A percentile compares a stretch with the other conserved stretches of the same genome.
These are phyloP conservation scores for Ailuropoda melanoleuca DNA, from an alignment of 2,113 vertebrate genomes.

Conservation along the genomic window DNA sequence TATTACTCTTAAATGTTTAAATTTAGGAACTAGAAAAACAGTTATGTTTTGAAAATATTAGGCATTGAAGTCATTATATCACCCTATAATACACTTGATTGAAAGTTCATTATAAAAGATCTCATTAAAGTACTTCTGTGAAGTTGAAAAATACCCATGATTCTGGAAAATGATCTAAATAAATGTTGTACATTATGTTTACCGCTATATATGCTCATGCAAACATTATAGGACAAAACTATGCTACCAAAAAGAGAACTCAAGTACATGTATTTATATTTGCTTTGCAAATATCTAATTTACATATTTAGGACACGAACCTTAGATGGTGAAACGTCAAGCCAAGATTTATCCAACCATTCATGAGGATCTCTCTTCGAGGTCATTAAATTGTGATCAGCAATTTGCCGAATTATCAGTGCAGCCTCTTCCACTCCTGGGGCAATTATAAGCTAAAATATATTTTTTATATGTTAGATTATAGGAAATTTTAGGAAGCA, in stretches of 20 bases:
- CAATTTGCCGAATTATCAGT: conserved; percentile 89
- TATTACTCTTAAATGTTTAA: neutral
- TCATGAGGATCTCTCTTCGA: conserved; percentile 83
- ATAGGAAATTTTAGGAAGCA: conserved; percentile 28
- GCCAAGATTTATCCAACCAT: conserved; percentile 92
- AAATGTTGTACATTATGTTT: neutral
- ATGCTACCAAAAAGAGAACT: conserved; percentile 40
- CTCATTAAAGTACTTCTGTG: neutral
- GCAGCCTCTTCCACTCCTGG: conserved; percentile 88
- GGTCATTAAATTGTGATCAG: conserved; percentile 87
- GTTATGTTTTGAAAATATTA: neutral
- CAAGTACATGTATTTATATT: neutral
- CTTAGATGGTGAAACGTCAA: conserved; percentile 89
- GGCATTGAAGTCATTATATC: neutral
- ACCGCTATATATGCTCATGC: neutral
- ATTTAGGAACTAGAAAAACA: conserved; percentile 10
- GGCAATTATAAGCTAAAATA: conserved; percentile 88
- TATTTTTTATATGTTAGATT: conserved; percentile 48
- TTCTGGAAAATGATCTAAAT: conserved; percentile 13
- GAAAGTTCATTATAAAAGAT: conserved; percentile 26
- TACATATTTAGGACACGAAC: conserved; percentile 80
- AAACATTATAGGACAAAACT: neutral
- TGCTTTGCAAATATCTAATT: conserved; percentile 59
- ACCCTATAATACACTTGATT: neutral
- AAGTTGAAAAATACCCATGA: neutral